Evolutionary conservation across 2,888 invertebrate species (phyloP), one percentile per base, ranked within the genome.

Genomic region (Cephalotes varians): DNA sequence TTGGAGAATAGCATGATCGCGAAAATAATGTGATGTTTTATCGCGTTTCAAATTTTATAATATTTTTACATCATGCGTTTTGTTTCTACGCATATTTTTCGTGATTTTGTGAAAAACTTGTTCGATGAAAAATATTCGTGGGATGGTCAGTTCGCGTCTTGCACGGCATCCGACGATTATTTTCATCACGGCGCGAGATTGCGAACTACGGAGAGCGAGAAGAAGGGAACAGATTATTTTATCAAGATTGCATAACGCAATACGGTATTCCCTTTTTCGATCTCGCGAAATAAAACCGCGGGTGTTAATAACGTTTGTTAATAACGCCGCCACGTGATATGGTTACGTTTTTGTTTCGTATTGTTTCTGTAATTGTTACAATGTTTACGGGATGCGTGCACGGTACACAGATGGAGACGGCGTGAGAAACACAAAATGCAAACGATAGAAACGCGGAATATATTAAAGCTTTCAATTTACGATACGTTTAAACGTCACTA

Each of bases 301-400:
- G 58, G 71, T 69, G 62, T 47, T n/a, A n/a, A 81, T 79, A n/a
- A 58, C 69, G 31, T 89, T 87, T 91, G 92, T 93, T 91, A 87
- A 85, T 40, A 56, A 91, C 91, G 91, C 92, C 91, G 90, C 92
- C 91, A 90, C 91, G 91, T 62, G 71, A 67, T 77, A 81, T 92
- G 92, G 92, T 94, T 93, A 94, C 91, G 93, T 93, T 93, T 93
- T 93, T 93, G 91, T 92, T 93, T 93, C 91, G 90, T 89, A 92
- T 93, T 92, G 92, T 92, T 93, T 93, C 90, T 90, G 90, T 91
- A 93, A 92, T 94, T 94, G 93, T 92, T 93, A 91, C 91, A 84
- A 87, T 86, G 86, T 90, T 67, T 47, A 84, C 44, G 74, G 47
- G 28, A 83, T 69, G 81, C 49, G 31, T 72, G 54, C 62, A 34